phyloP scores from a whole-genome alignment of 2,797 vertebrate species.

The Fundulus diaphanus region DNA sequence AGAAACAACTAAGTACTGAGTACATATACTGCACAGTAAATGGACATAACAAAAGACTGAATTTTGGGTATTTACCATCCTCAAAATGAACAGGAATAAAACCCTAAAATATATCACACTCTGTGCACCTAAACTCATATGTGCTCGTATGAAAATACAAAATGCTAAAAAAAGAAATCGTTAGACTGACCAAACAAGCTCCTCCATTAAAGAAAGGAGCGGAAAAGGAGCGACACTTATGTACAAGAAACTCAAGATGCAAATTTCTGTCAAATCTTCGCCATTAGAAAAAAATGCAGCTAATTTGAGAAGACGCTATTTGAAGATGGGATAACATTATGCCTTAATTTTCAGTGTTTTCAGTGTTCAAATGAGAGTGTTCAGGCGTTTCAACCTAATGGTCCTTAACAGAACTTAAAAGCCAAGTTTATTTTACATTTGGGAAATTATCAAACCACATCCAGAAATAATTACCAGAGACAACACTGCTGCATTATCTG shows the following conservation, averaged over 20 bases:
- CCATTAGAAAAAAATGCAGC: not conserved
- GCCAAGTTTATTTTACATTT: not conserved
- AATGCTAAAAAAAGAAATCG: not conserved
- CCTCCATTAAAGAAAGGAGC: not conserved
- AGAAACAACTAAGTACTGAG: not conserved
- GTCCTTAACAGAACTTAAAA: slow-evolving; percentile 1
- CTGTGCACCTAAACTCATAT: too few species aligned
- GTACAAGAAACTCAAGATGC: not conserved
- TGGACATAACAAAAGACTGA: not conserved
- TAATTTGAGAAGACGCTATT: too few species aligned
- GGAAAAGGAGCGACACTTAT: not conserved
- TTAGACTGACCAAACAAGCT: not conserved
- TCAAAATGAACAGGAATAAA: too few species aligned
- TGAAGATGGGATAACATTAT: not conserved
- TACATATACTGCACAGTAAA: not conserved
- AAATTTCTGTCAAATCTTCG: not conserved
- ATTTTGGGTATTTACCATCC: not conserved
- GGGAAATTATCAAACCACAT: not conserved
- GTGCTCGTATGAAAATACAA: too few species aligned
- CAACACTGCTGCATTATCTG: not conserved
- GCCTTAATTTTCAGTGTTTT: not conserved
- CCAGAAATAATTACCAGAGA: not conserved
- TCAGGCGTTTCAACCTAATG: not conserved
- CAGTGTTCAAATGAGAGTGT: not conserved
- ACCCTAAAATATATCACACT: too few species aligned